Evolutionary conservation across 2,113 vertebrate species (phyloP).

Genomic region (mouse (Mus musculus)): GRCm39 chr8:57010501-57011000

Average conservation of each 20-base stretch:
- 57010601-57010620: too few species aligned
- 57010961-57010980: background rate
- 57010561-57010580: background rate
- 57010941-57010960: background rate
- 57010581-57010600: conserved; percentile 23
- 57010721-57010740: too few species aligned
- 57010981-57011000: conserved; percentile 21
- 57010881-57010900: background rate
- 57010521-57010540: background rate
- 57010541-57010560: background rate
- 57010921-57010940: background rate
- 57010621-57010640: too few species aligned
- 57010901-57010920: conserved; percentile 15
- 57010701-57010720: too few species aligned
- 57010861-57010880: background rate
- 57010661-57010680: too few species aligned
- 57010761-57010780: background rate
- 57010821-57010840: background rate
- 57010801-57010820: background rate
- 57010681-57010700: too few species aligned
- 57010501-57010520: too few species aligned
- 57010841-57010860: background rate
- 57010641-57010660: too few species aligned
- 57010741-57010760: too few species aligned
- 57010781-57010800: background rate